phyloP scores from a whole-genome alignment of 2,888 invertebrate species.

The Athrips mouffetella region DNA sequence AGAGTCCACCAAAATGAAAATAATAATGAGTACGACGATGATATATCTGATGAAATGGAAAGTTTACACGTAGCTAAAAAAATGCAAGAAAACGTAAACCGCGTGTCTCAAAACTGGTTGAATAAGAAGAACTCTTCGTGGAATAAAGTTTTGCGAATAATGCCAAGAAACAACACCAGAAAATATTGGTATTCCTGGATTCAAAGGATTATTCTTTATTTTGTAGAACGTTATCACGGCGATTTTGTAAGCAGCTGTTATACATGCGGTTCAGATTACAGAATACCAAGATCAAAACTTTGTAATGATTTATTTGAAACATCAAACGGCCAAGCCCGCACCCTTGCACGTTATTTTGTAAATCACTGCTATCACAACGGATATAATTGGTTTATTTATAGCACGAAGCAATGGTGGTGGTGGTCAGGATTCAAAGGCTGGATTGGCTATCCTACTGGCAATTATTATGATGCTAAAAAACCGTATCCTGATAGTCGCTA shows the following conservation, averaged over 20 bases:
- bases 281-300: slow-evolving; percentile 19
- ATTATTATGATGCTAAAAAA: background rate
- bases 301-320: slow-evolving; percentile 27
- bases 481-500: background rate
- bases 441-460: background rate
- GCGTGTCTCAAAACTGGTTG: background rate
- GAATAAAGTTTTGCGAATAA: background rate
- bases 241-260: slow-evolving; percentile 15
- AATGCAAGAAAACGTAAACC: background rate
- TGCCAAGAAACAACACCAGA: background rate
- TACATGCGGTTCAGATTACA: slow-evolving; percentile 18
- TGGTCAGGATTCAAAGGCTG: background rate
- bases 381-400: background rate
- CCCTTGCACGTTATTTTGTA: slow-evolving; percentile 17
- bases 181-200: no score
- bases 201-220: no score
- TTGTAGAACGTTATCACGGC: background rate
- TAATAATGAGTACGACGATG: background rate
- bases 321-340: slow-evolving; percentile 8
- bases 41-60: no score
- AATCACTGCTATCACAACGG: slow-evolving; percentile 10
- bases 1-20: background rate
- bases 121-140: background rate
- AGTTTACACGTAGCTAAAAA: no score
- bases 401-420: background rate